These are phyloP conservation scores for Myotis davidii DNA, from an alignment of 2,113 vertebrate genomes.

Conservation along the genomic window DNA sequence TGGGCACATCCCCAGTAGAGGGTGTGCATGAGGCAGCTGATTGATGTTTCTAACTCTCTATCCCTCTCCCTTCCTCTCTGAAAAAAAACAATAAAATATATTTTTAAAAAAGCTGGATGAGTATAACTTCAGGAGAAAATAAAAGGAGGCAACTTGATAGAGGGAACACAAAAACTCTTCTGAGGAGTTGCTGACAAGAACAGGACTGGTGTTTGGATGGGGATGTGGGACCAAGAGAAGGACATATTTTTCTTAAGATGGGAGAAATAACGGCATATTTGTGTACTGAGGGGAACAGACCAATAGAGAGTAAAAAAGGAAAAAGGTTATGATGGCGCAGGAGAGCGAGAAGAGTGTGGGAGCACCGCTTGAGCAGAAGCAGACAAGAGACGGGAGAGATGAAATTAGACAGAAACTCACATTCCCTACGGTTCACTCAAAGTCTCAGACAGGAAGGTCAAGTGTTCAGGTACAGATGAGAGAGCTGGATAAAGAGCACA, in stretches of 20 bases:
- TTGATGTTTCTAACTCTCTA: no score
- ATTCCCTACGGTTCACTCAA: background rate
- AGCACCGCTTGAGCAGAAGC: background rate
- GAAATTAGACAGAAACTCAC: background rate
- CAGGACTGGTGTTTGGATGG: fast-evolving
- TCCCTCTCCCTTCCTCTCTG: no score
- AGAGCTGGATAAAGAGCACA: background rate
- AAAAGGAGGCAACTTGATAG: background rate
- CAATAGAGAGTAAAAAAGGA: background rate
- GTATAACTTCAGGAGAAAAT: background rate
- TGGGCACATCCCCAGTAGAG: no score
- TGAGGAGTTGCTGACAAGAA: background rate
- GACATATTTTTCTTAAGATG: background rate
- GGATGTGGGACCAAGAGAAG: background rate
- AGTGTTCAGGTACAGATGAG: no score
- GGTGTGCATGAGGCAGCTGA: no score
- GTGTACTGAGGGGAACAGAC: background rate
- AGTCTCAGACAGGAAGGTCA: background rate
- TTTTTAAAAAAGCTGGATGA: background rate
- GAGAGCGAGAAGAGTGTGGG: background rate
- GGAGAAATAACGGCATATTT: background rate
- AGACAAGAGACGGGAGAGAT: no score
- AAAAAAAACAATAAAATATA: no score
- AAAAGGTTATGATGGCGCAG: background rate
- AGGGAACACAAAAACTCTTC: background rate